Evolutionary conservation across 2,888 invertebrate genomes (phyloP).

Genomic region (Mythimna impura): DNA sequence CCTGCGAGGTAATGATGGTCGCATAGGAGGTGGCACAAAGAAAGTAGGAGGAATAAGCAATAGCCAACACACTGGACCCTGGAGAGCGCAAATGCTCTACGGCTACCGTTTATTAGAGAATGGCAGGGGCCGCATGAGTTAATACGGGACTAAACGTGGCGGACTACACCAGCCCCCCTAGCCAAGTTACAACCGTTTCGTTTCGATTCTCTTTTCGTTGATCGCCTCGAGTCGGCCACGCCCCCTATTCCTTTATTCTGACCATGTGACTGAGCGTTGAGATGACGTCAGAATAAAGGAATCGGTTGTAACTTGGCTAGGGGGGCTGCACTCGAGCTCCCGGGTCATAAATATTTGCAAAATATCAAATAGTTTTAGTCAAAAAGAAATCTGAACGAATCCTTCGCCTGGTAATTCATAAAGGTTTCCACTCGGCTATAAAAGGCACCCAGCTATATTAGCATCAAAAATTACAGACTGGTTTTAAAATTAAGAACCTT

Average conservation of each 20-base stretch:
- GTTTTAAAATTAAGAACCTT: constrained; percentile 75
- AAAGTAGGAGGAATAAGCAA: too few relatives aligned
- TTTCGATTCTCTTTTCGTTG: too few relatives aligned
- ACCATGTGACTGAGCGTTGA: too few relatives aligned
- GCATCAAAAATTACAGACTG: background rate
- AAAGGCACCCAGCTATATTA: background rate
- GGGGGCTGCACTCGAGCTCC: background rate
- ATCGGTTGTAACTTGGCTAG: too few relatives aligned
- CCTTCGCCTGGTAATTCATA: background rate
- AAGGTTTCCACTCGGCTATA: background rate
- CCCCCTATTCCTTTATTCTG: too few relatives aligned
- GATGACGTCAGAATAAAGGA: too few relatives aligned
- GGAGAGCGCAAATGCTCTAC: background rate
- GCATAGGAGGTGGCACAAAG: background rate
- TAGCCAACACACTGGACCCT: background rate
- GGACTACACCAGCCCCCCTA: too few relatives aligned
- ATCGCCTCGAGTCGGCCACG: too few relatives aligned
- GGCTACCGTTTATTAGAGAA: background rate
- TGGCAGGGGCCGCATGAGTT: background rate
- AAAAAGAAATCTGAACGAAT: background rate
- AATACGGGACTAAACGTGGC: background rate
- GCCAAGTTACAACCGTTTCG: too few relatives aligned
- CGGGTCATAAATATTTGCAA: background rate
- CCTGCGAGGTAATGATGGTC: background rate
- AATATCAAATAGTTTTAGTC: background rate